Conservation (phyloP, 2,888 invertebrate genomes). For the Dendrolimus houi region DNA sequence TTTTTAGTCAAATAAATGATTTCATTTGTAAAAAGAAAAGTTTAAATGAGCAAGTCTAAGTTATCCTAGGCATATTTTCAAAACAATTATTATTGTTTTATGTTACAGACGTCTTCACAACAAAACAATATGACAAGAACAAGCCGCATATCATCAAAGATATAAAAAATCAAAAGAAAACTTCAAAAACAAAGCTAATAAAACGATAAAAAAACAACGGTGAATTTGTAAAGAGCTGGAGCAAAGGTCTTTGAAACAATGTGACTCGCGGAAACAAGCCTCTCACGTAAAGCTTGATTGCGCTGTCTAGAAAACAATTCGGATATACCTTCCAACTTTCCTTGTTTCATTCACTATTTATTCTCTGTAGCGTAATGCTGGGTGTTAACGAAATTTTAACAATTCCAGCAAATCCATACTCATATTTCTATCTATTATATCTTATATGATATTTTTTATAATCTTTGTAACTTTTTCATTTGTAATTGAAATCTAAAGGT, state of each 20-base stretch:
- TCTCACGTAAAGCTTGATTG: constrained; percentile 34
- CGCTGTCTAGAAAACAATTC: constrained; percentile 30
- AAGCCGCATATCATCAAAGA: constrained; percentile 41
- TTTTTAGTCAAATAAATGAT: too few relatives aligned
- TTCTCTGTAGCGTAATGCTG: not conserved
- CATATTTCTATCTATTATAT: too few relatives aligned
- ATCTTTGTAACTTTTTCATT: too few relatives aligned
- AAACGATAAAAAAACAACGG: constrained; percentile 51
- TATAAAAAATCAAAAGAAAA: constrained; percentile 42
- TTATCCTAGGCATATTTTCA: not conserved
- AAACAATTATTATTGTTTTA: constrained; percentile 16
- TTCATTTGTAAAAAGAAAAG: too few relatives aligned
- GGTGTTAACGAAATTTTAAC: not conserved
- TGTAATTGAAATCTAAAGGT: too few relatives aligned
- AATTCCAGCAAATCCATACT: too few relatives aligned
- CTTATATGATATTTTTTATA: too few relatives aligned
- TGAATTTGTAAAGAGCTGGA: constrained; percentile 48
- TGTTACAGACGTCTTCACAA: constrained; percentile 11
- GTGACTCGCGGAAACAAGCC: constrained; percentile 38
- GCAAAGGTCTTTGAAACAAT: constrained; percentile 53
- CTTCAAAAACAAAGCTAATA: constrained; percentile 56
- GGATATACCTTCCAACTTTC: constrained; percentile 28
- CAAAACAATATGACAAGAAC: constrained; percentile 16
- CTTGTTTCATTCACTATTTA: constrained; percentile 11
- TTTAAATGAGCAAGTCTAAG: not conserved